Percentiles rank a stretch among this genome's conserved stretches.
Conservation (phyloP, 2,113 vertebrate genomes). For the Tragelaphus scriptus region DNA sequence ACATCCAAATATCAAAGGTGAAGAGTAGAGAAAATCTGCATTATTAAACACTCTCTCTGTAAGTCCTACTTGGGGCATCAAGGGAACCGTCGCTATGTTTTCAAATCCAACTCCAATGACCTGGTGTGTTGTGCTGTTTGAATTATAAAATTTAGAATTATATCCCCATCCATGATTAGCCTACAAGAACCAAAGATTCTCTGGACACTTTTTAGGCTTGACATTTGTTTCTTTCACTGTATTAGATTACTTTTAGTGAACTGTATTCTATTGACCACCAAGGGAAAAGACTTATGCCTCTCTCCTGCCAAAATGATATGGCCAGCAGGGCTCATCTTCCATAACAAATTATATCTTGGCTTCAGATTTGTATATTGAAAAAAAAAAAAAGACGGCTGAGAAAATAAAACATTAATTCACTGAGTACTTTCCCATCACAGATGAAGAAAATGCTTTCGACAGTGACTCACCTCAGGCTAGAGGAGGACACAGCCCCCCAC, state of each 20-base stretch:
- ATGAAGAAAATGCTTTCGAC: background rate
- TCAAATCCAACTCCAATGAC: background rate
- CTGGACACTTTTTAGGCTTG: background rate
- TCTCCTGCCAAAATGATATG: background rate
- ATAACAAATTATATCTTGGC: background rate
- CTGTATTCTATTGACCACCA: background rate
- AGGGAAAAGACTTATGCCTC: background rate
- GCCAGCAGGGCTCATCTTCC: background rate
- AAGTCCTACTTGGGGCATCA: background rate
- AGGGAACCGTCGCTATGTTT: background rate
- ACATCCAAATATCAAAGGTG: background rate
- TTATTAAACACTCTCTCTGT: background rate
- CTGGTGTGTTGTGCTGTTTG: background rate
- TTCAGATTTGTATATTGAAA: background rate
- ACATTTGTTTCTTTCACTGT: background rate
- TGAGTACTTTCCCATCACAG: background rate
- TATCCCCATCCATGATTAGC: background rate
- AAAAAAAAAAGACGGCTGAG: background rate
- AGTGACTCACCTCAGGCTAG: background rate
- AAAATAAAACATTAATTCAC: conserved; percentile 4
- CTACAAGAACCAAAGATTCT: background rate
- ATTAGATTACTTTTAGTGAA: conserved; percentile 20
- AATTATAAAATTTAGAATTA: background rate
- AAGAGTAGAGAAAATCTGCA: background rate
- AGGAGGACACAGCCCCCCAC: background rate